Evolutionary conservation across 2,888 invertebrate genomes (phyloP), one percentile per base, ranked within the genome.

Genomic region (Mycalesis mineus): DNA sequence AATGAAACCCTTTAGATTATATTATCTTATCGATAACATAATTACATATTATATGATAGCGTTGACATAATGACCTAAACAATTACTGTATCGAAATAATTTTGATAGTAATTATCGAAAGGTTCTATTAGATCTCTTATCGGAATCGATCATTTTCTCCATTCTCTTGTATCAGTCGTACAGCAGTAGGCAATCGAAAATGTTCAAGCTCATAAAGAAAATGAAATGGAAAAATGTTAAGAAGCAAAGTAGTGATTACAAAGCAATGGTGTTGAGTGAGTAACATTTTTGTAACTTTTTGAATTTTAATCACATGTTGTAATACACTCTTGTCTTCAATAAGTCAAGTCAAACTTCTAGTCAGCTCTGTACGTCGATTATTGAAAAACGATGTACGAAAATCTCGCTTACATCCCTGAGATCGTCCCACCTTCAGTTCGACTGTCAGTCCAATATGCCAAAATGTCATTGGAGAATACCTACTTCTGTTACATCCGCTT

Each of bases 231-330:
- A 79, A 68, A 55, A 61, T 17, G 66, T 79, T 28, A 78, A 75
- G 63, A 81, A 71, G 63, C 69, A 73, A 37, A 62, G 71, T 1
- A 58, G 60, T 54, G 61, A 66, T 0, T 58, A 68, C 11, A 61
- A 73, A 60, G 75, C 77, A 44, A 72, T 79, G 70, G 63, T 80
- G 55, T 66, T 82, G 22, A 74, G 84, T 83, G 62, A 80, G 82
- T 79, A 22, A 5, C n/a, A 7, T n/a, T 11, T 44, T 28, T 42
- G 11, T 11, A 11, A 8, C 4, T 22, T 2, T 22, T n/a, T 28
- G n/a, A 5, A 0, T 28, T 22, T 22, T 4, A 5, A 22, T 22
- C 3, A 22, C 22, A 5, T 22, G 22, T 22, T n/a, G n/a, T n/a
- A n/a, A n/a, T n/a, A n/a, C n/a, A n/a, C n/a, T n/a, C n/a, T n/a